phyloP scores from a whole-genome alignment of 2,113 vertebrate species.

The Fregata magnificens region DNA sequence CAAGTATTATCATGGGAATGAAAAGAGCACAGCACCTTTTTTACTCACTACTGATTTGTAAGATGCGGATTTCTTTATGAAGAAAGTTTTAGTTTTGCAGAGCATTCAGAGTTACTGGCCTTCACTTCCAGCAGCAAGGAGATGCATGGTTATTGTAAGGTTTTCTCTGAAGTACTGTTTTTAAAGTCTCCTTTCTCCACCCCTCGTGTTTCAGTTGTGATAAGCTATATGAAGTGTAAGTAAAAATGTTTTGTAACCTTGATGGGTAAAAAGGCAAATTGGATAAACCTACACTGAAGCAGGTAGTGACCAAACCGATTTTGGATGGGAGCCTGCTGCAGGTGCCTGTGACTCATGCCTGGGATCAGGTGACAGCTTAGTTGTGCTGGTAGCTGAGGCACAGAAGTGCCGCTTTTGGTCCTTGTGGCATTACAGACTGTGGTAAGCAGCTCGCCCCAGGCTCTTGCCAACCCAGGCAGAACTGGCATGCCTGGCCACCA shows the following conservation, averaged over 20 bases:
- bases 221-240: background rate
- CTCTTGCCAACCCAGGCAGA: background rate
- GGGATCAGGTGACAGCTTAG: no score
- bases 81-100: background rate
- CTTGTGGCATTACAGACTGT: accelerated
- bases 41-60: background rate
- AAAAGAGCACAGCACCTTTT: no score
- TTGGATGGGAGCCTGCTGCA: background rate
- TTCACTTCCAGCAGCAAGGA: background rate
- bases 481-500: background rate
- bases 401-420: background rate
- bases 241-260: background rate
- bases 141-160: background rate
- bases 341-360: background rate
- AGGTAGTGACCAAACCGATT: background rate
- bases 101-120: background rate
- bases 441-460: background rate
- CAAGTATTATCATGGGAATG: no score
- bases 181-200: background rate
- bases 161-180: background rate
- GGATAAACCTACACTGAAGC: background rate
- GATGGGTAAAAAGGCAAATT: background rate
- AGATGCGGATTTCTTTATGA: background rate
- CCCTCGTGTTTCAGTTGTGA: accelerated
- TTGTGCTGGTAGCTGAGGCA: background rate